Percentiles rank a stretch among this genome's conserved stretches.
These are phyloP conservation scores for Nudaria mundana DNA, from an alignment of 2,888 invertebrate genomes.

Conservation along the genomic window DNA sequence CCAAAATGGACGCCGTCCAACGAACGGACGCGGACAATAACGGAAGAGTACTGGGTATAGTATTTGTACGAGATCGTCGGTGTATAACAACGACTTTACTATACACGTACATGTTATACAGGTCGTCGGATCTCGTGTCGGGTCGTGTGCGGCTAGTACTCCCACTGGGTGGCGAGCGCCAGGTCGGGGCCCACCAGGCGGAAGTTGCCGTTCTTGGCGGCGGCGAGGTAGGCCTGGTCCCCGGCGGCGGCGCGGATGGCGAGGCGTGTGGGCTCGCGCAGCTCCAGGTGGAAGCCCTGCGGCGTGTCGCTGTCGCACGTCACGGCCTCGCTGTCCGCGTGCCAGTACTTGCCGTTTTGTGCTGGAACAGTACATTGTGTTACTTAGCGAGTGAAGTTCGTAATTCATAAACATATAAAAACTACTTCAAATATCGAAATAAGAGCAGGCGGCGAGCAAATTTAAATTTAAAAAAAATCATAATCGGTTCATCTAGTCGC, in stretches of 20 bases:
- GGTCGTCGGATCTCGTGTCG: neutral
- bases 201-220: slow-evolving; percentile 95
- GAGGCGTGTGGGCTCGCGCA: slow-evolving; percentile 95
- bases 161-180: slow-evolving; percentile 94
- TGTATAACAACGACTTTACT: too few relatives aligned
- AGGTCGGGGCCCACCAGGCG: slow-evolving; percentile 90
- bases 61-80: slow-evolving; percentile 36
- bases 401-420: too few relatives aligned
- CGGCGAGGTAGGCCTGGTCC: slow-evolving; percentile 89
- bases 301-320: slow-evolving; percentile 92
- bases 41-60: slow-evolving; percentile 62
- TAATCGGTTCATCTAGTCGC: too few relatives aligned
- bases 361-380: too few relatives aligned
- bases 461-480: too few relatives aligned
- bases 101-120: too few relatives aligned
- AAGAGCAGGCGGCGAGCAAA: too few relatives aligned
- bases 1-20: slow-evolving; percentile 29
- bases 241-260: slow-evolving; percentile 89
- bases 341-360: slow-evolving; percentile 97
- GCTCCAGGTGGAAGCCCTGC: slow-evolving; percentile 93
- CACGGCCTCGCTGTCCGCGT: slow-evolving; percentile 92
- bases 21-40: slow-evolving; percentile 31
- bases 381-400: too few relatives aligned
- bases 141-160: slow-evolving; percentile 84
- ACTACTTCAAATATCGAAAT: too few relatives aligned